A percentile compares a stretch with the other conserved stretches of the same genome.
Evolutionary conservation across 1,140 invertebrate genomes (phyloP).

Genomic region (Portunus trituberculatus): DNA sequence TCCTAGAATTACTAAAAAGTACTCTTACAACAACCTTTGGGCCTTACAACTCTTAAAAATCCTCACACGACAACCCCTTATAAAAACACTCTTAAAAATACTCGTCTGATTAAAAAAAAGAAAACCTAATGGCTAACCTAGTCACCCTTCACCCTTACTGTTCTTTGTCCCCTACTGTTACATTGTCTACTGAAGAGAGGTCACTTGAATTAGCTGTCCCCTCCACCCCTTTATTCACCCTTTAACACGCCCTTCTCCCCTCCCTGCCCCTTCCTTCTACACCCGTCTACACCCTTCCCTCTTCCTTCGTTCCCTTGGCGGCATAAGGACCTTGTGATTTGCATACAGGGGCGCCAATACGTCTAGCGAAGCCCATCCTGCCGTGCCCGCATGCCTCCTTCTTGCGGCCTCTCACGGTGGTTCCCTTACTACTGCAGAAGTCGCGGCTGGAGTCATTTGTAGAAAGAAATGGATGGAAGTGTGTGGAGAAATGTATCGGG

Average conservation of each 20-base stretch:
- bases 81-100: no score
- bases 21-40: no score
- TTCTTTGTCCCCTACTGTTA: constrained; percentile 4
- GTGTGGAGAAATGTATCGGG: not conserved
- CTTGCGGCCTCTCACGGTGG: not conserved
- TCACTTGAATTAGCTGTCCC: not conserved
- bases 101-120: no score
- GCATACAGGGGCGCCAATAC: constrained; percentile 67
- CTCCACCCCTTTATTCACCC: not conserved
- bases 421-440: not conserved
- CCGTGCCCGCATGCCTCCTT: constrained; percentile 50
- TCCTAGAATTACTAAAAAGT: no score
- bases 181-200: not conserved
- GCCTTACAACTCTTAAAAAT: no score
- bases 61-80: no score
- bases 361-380: constrained; percentile 58
- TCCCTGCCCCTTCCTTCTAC: not conserved
- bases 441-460: not conserved
- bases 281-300: not conserved
- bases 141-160: not conserved
- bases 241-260: not conserved
- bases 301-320: constrained; percentile 30
- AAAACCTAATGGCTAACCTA: not conserved
- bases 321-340: constrained; percentile 56
- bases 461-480: not conserved